These are phyloP conservation scores for Luidia sarsii DNA, from an alignment of 53 echinoderm and acorn worm species.

Conservation along the genomic window DNA sequence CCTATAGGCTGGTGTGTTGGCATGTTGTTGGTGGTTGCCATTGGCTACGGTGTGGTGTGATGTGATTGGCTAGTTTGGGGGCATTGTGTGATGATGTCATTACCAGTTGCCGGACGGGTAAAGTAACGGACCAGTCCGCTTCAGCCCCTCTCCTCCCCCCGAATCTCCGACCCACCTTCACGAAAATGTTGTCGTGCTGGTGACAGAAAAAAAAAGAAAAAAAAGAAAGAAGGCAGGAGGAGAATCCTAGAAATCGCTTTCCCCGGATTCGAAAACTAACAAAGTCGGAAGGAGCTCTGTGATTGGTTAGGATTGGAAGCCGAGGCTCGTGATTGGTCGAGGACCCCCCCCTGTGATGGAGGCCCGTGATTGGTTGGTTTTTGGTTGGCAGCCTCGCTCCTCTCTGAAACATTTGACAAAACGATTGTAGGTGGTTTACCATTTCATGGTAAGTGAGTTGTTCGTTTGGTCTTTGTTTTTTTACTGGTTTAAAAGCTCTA, in stretches of 20 bases:
- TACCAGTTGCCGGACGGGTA: neutral
- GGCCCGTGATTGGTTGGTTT: conserved; percentile 50
- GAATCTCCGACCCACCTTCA: too few species aligned
- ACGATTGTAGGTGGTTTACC: too few species aligned
- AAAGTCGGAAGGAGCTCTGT: too few species aligned
- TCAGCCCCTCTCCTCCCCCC: too few species aligned
- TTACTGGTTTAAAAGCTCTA: too few species aligned
- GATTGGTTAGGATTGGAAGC: conserved; percentile 5
- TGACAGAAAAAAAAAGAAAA: too few species aligned
- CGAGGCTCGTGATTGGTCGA: conserved; percentile 32
- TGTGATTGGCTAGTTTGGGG: neutral
- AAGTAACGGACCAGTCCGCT: neutral
- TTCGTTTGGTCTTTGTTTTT: conserved; percentile 4
- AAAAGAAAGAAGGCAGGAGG: too few species aligned
- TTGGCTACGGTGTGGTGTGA: conserved; percentile 19
- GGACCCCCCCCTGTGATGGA: neutral
- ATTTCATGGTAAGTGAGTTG: conserved; percentile 23
- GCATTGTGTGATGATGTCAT: conserved; percentile 25
- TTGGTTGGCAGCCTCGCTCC: conserved; percentile 14
- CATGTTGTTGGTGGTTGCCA: conserved; percentile 43
- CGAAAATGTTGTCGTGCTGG: too few species aligned
- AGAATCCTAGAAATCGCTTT: too few species aligned
- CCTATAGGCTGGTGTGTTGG: conserved; percentile 47
- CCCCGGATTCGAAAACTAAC: too few species aligned
- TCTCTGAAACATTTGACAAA: too few species aligned